Base-by-base conservation (phyloP, 2,113 vertebrate genomes). In the Natator depressus region DNA sequence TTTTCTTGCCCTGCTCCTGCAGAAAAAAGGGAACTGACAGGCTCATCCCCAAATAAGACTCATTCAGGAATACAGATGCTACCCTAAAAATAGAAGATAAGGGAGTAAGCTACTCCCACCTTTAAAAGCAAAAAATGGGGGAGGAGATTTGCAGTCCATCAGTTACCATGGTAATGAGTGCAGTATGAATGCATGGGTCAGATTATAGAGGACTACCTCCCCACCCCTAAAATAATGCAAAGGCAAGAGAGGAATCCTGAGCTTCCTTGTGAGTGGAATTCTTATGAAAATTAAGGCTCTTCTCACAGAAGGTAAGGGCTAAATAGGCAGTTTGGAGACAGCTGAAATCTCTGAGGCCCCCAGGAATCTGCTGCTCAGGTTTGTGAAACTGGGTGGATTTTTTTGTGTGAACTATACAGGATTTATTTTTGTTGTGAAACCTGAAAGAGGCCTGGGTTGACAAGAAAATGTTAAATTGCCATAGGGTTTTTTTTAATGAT, bases 211-310 rank as follows among this genome's bases (percentile, higher is more conserved):
- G 84, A 80, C 87, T 95, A 47, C 88, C 80, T 82, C 82, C 78
- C 91, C 59, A 29, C 90, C 89, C 88, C 78, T 96, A 22, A 80
- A 69, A 8, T 8, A 83, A 88, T 87, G 47, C 8, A 17, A 82
- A 93, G 69, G 93, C 89, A 96, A 95, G 94, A 79, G 79, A 69
- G 89, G 94, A 91, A 96, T 89, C 93, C 94, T 82, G 93, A 96
- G 49, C 6, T 87, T 96, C 87, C 87, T 89, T 95, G 38, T 35
- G 83, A 78, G 49, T 50, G 84, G 72, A 38, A 31, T 31, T 95
- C 80, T 90, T 88, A 65, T 78, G 85, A 82, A 97, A 93, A 93
- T 90, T 46, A 90, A 96, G 80, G 54, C 54, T 90, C 95, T 96
- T 93, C 94, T 92, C 91, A 89, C 93, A 94, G 69, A 38, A 88